Base-by-base conservation (phyloP, 30 jellyfish, hydroid and myxozoan species). In the Cassiopea andromeda region DNA sequence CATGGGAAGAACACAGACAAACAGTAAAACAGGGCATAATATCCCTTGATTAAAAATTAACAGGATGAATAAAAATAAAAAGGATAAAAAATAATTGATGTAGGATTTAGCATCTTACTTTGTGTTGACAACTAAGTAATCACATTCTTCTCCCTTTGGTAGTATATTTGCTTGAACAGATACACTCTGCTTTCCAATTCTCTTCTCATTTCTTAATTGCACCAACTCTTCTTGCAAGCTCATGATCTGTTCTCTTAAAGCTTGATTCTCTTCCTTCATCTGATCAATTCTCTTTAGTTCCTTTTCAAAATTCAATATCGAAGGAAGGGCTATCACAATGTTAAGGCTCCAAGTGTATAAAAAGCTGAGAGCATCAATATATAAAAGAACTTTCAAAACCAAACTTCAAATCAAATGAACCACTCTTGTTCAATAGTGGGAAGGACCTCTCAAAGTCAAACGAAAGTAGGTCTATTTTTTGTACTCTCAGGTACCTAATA, bases 241-340 rank as follows among this genome's bases (percentile, higher is more conserved):
- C 57, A 84, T 92, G 38, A 95, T 78, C 44, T 83, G 98, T 19
- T 67, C 73, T 76, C 91, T 78, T 17, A 84, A 68, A 27, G 76
- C 88, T 19, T 16, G 71, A 74, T 80, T 91, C 47, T 95, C 97
- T 57, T 91, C 97, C 14, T 95, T 85, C 77, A 87, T 44, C 61
- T 87, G 57, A 43, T 91, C 84, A 57, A 91, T 8, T 70, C 67
- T 76, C 45, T 84, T 85, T 57, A 60, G 87, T 60, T 95, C 99
- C 60, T 83, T 91, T 68, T 95, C 99, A 91, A 95, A 91, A 70
- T 91, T 95, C 82, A 95, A 81, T 9, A 95, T 71, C 44, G 97
- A 68, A n/a, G 99, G 99, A 13, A 95, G 77, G 0, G 89, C 95
- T 95, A 44, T n/a, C 50, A 6, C 73, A n/a, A 1, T 27, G 77